Evolutionary conservation across 2,797 vertebrate species (phyloP).

Genomic region (Schizopygopsis pylzovi): DNA sequence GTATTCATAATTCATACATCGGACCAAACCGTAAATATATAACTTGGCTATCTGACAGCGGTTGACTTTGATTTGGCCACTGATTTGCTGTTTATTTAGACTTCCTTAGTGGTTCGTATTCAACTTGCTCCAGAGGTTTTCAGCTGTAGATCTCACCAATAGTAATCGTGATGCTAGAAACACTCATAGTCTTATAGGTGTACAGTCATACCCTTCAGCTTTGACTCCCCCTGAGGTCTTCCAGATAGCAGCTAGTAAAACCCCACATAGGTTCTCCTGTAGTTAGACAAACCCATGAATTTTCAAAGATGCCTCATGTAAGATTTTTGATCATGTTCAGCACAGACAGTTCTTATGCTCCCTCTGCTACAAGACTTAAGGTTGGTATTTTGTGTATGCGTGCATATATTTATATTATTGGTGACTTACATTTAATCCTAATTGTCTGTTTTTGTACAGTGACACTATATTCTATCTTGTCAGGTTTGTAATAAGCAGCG

Average conservation of each 20-base stretch:
- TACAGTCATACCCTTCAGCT: not conserved
- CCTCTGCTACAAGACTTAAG: conserved; percentile 23
- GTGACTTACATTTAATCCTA: conserved; percentile 27
- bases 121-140: not conserved
- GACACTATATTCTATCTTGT: conserved; percentile 4
- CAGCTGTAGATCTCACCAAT: not conserved
- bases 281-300: not conserved
- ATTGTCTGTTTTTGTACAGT: conserved; percentile 31
- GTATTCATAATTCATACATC: conserved; percentile 5
- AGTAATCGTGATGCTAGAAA: not conserved
- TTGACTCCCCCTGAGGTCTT: not conserved
- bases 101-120: not conserved
- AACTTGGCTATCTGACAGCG: not conserved
- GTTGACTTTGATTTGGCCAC: not conserved
- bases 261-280: not conserved
- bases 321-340: conserved; percentile 1
- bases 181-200: not conserved
- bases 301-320: not conserved
- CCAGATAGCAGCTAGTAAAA: not conserved
- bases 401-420: conserved; percentile 22
- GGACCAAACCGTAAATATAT: conserved; percentile 26
- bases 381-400: conserved; percentile 26
- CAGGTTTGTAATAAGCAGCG: conserved; percentile 24
- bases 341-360: conserved; percentile 8
- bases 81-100: not conserved